Evolutionary conservation across 2,113 vertebrate genomes (phyloP).

Genomic region (Gulo gulo): DNA sequence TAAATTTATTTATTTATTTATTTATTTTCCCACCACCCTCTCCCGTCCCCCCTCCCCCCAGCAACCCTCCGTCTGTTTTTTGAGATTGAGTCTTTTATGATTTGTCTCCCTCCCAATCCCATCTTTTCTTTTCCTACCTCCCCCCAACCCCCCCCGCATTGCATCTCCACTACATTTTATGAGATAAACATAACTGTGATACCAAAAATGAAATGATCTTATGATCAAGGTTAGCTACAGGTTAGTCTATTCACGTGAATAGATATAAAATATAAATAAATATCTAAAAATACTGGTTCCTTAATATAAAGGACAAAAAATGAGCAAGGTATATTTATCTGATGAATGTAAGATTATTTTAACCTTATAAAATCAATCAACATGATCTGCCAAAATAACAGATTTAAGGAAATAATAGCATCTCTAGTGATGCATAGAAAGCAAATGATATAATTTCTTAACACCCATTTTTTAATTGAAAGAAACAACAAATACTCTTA

Average conservation of each 20-base stretch:
- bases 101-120: too few species aligned
- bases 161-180: too few species aligned
- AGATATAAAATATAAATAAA: background rate
- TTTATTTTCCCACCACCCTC: too few species aligned
- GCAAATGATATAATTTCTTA: background rate
- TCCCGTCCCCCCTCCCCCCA: too few species aligned
- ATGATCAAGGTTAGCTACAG: background rate
- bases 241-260: too few species aligned
- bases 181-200: background rate
- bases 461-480: background rate
- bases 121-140: too few species aligned
- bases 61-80: too few species aligned
- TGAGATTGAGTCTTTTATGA: too few species aligned
- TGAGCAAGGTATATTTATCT: background rate
- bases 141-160: too few species aligned
- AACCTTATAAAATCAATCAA: background rate
- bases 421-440: background rate
- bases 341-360: background rate
- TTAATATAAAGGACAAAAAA: background rate
- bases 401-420: background rate
- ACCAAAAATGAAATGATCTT: background rate
- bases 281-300: background rate
- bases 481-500: background rate
- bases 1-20: too few species aligned
- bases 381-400: background rate